These are phyloP conservation scores for Lophotriccus pileatus DNA, from an alignment of 2,797 vertebrate genomes.

Conservation along the genomic window DNA sequence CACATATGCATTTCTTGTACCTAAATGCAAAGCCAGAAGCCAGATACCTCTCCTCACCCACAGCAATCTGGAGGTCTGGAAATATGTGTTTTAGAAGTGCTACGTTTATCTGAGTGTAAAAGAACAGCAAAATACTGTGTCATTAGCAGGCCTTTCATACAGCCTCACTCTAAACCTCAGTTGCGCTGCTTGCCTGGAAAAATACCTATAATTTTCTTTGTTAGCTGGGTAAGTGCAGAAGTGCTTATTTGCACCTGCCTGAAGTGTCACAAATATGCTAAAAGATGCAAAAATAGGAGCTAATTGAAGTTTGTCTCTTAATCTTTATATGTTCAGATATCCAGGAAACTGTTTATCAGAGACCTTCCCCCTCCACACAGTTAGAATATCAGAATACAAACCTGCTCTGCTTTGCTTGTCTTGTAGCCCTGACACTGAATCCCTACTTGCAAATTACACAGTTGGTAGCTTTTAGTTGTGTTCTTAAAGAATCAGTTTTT, in stretches of 20 bases:
- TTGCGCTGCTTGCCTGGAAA: neutral
- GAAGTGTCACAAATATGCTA: neutral
- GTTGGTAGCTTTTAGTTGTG: neutral
- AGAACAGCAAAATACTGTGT: neutral
- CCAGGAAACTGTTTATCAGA: neutral
- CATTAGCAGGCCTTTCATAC: neutral
- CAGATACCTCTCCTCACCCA: constrained; percentile 45
- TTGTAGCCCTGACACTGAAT: neutral
- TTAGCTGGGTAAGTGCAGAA: neutral
- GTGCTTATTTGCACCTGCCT: neutral
- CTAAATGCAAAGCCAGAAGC: constrained; percentile 33
- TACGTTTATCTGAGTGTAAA: neutral
- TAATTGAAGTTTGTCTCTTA: neutral
- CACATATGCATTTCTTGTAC: constrained; percentile 11
- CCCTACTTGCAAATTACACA: neutral
- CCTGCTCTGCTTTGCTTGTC: neutral
- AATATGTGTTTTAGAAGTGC: neutral
- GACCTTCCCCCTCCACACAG: neutral
- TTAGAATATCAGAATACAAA: neutral
- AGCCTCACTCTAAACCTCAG: neutral
- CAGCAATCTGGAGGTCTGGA: constrained; percentile 27
- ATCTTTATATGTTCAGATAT: neutral
- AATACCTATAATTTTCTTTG: neutral
- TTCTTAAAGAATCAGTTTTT: neutral
- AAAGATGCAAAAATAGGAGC: neutral